Percentiles rank a stretch among this genome's conserved stretches.
phyloP scores from a whole-genome alignment of 1,140 invertebrate species.

The Eubasilissa regina region DNA sequence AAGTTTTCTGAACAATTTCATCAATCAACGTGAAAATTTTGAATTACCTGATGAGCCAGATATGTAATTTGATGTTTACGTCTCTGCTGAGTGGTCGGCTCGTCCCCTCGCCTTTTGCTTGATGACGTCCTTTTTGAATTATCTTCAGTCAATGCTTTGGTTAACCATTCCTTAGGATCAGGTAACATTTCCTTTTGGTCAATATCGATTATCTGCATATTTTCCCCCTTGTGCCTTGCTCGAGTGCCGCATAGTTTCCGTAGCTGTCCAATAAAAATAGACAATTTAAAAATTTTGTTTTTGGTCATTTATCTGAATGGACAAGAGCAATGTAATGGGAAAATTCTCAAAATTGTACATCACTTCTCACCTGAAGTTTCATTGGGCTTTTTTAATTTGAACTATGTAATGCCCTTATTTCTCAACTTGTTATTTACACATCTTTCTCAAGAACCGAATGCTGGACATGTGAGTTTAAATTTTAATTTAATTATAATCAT shows the following conservation, averaged over 20 bases:
- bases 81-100: constrained; percentile 80
- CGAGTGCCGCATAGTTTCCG: constrained; percentile 68
- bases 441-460: too few species aligned
- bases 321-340: too few species aligned
- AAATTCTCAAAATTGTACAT: too few species aligned
- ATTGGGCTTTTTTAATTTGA: too few species aligned
- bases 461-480: too few species aligned
- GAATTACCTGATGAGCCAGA: constrained; percentile 84
- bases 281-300: too few species aligned
- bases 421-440: too few species aligned
- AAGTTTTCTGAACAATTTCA: too few species aligned
- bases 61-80: constrained; percentile 97
- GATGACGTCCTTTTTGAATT: constrained; percentile 71
- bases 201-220: constrained; percentile 85
- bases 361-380: too few species aligned
- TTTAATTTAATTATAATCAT: too few species aligned
- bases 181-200: constrained; percentile 87
- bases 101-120: constrained; percentile 73
- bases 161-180: constrained; percentile 85
- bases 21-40: constrained; percentile 11
- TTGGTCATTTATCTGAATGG: too few species aligned
- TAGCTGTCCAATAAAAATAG: constrained; percentile 63
- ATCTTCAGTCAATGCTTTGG: constrained; percentile 87
- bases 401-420: too few species aligned
- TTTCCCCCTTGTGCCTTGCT: constrained; percentile 70